These are phyloP conservation scores for Ailurus styani DNA, from an alignment of 2,113 vertebrate genomes.

Conservation along the genomic window DNA sequence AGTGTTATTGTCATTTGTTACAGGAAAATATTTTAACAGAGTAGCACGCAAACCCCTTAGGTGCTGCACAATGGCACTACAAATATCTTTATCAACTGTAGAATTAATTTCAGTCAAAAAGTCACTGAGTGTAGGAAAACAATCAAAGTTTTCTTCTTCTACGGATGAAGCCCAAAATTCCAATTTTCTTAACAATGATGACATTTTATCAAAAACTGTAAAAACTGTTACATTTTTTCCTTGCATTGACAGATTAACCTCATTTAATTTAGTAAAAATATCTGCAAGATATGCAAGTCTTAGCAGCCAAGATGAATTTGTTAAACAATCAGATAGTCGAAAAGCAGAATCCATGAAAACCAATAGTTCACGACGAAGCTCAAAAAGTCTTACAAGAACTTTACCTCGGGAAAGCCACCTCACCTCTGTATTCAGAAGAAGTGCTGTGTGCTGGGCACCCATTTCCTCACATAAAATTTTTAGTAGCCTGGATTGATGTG, in stretches of 20 bases:
- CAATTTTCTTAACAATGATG: constrained; percentile 72
- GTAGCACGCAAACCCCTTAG: constrained; percentile 55
- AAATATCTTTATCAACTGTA: constrained; percentile 60
- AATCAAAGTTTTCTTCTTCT: constrained; percentile 71
- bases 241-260: constrained; percentile 72
- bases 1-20: constrained; percentile 60
- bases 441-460: constrained; percentile 72
- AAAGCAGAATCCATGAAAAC: constrained; percentile 73
- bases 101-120: constrained; percentile 72
- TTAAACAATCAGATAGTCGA: constrained; percentile 67
- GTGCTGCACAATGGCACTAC: constrained; percentile 55
- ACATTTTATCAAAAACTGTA: constrained; percentile 73
- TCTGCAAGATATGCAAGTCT: constrained; percentile 76
- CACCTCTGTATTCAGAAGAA: constrained; percentile 70
- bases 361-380: constrained; percentile 62
- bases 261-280: constrained; percentile 77
- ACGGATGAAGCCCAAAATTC: constrained; percentile 75
- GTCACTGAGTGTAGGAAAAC: constrained; percentile 72
- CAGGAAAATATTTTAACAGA: constrained; percentile 68
- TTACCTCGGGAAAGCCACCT: constrained; percentile 71
- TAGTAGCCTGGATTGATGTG: constrained; percentile 70
- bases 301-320: constrained; percentile 67
- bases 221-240: constrained; percentile 71
- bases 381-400: constrained; percentile 75
- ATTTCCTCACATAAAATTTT: constrained; percentile 76